These are phyloP conservation scores for Silurus asotus DNA, from an alignment of 2,113 vertebrate genomes.

Conservation along the genomic window DNA sequence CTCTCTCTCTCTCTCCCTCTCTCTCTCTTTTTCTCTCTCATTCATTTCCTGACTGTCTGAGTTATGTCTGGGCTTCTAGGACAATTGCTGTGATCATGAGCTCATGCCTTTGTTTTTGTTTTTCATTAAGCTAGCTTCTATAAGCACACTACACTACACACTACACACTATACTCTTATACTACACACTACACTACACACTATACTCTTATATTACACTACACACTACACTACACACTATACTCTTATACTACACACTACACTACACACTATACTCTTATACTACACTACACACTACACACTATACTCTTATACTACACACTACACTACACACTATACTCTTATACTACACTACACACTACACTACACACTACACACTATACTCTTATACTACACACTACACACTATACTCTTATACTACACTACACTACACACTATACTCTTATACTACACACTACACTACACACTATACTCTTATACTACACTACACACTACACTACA, in stretches of 20 bases:
- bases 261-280: background rate
- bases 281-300: background rate
- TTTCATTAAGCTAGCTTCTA: too few relatives aligned
- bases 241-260: background rate
- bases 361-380: background rate
- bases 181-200: background rate
- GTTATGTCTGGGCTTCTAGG: background rate
- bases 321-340: background rate
- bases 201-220: background rate
- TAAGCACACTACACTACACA: background rate
- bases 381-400: background rate
- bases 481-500: too few relatives aligned
- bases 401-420: background rate
- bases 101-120: background rate
- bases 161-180: background rate
- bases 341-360: background rate
- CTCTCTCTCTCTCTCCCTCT: too few relatives aligned
- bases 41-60: background rate
- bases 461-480: too few relatives aligned
- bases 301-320: background rate
- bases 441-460: background rate
- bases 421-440: background rate
- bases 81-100: background rate
- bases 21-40: background rate
- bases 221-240: background rate